A percentile compares a stretch with the other conserved stretches of the same genome.
phyloP scores from a whole-genome alignment of 2,113 vertebrate genomes.

The Microtus richardsoni region DNA sequence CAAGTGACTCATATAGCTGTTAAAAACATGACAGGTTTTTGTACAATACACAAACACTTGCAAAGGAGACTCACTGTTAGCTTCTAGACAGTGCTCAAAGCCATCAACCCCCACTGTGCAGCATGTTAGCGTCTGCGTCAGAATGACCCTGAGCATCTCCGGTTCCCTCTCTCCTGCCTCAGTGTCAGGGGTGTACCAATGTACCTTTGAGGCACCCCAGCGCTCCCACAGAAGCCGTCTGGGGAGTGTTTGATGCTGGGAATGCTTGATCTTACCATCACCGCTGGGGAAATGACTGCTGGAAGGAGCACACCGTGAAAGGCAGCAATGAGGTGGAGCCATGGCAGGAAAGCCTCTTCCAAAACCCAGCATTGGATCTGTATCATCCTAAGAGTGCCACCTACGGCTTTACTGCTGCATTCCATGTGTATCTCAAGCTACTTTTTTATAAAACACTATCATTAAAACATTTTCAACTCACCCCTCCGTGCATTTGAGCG shows the following conservation, averaged over 20 bases:
- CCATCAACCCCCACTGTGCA: background rate
- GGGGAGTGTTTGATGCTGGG: background rate
- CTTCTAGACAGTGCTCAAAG: background rate
- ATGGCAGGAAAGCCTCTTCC: background rate
- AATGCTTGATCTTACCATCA: background rate
- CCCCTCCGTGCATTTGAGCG: background rate
- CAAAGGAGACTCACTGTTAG: background rate
- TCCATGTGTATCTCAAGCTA: background rate
- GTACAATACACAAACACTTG: background rate
- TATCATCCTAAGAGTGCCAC: background rate
- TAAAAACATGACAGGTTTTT: slow-evolving; percentile 35
- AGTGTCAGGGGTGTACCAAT: background rate
- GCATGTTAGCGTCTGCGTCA: background rate
- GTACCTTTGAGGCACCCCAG: background rate
- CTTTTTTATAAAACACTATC: background rate
- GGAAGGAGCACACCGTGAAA: background rate
- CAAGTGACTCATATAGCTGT: slow-evolving; percentile 14
- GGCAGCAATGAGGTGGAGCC: background rate
- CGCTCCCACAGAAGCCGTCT: background rate
- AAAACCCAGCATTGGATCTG: background rate
- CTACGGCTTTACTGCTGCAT: background rate
- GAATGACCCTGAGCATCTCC: background rate
- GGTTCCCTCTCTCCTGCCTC: background rate
- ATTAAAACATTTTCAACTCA: background rate
- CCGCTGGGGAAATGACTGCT: background rate